phyloP scores from a whole-genome alignment of 2,888 invertebrate genomes.

The Gnatocerus cornutus region DNA sequence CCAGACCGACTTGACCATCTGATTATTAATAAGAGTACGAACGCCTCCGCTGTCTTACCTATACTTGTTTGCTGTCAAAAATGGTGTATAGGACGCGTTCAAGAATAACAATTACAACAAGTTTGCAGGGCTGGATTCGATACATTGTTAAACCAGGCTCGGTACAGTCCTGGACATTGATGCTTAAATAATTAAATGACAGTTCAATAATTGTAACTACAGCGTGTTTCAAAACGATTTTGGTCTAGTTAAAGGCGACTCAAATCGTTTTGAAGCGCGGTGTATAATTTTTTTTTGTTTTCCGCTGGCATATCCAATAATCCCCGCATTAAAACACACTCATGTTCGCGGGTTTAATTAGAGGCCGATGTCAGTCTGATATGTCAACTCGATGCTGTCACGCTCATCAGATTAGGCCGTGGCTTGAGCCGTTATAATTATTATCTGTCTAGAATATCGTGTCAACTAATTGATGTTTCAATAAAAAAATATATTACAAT shows the following conservation, averaged over 20 bases:
- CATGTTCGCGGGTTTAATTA: conserved; percentile 55
- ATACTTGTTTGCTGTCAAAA: conserved; percentile 4
- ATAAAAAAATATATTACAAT: conserved; percentile 39
- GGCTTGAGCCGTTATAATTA: conserved; percentile 54
- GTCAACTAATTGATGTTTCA: conserved; percentile 59
- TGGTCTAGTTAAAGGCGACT: no score
- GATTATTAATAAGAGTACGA: conserved; percentile 46
- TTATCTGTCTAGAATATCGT: conserved; percentile 56
- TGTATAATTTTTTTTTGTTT: not conserved
- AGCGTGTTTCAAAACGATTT: no score
- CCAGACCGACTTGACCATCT: conserved; percentile 50
- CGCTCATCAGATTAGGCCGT: conserved; percentile 54
- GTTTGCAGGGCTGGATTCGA: no score
- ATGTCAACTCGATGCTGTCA: conserved; percentile 54
- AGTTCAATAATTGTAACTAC: no score
- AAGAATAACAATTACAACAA: no score
- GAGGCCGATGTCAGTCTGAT: conserved; percentile 52
- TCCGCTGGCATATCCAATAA: conserved; percentile 38
- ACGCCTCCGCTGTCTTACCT: conserved; percentile 42
- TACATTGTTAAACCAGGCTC: no score
- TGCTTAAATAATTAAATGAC: no score
- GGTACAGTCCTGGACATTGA: no score
- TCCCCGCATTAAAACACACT: conserved; percentile 43
- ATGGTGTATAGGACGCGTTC: no score
- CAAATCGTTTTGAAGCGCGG: not conserved